Evolutionary conservation across 2,113 vertebrate species (phyloP).

Genomic region (Thinocorus orbignyianus): DNA sequence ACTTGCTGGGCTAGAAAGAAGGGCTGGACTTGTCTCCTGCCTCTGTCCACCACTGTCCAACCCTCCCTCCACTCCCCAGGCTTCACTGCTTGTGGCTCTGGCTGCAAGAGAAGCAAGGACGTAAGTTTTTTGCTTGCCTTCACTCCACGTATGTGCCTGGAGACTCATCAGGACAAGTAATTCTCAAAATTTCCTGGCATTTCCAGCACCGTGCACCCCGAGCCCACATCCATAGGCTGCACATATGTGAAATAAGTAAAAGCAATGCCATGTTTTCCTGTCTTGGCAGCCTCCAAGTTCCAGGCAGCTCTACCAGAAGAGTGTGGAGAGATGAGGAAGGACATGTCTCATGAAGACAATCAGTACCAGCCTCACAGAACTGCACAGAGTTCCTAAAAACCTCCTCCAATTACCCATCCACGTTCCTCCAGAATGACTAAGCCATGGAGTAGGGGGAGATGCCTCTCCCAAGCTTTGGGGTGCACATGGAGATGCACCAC

Average conservation of each 20-base stretch:
- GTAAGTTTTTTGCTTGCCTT: background rate
- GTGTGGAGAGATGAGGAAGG: background rate
- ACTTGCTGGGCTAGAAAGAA: background rate
- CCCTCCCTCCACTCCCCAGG: background rate
- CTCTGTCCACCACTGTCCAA: background rate
- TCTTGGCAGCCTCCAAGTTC: background rate
- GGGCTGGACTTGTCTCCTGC: background rate
- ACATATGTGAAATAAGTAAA: background rate
- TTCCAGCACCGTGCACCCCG: background rate
- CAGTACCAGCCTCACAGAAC: background rate
- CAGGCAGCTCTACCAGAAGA: background rate
- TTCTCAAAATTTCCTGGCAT: background rate
- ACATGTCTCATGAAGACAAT: background rate
- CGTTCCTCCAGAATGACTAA: rapidly evolving
- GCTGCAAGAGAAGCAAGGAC: background rate
- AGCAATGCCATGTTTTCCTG: background rate
- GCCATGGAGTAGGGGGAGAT: rapidly evolving
- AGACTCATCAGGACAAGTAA: background rate
- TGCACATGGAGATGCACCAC: rapidly evolving
- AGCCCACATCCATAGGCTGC: background rate
- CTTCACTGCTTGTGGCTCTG: background rate
- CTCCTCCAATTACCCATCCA: background rate
- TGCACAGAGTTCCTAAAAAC: background rate
- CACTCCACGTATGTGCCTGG: rapidly evolving
- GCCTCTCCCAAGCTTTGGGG: background rate